Percentiles rank a stretch among this genome's conserved stretches.
These are phyloP conservation scores for Hyposoter didymator DNA, from an alignment of 2,888 invertebrate genomes.

Conservation along the genomic window DNA sequence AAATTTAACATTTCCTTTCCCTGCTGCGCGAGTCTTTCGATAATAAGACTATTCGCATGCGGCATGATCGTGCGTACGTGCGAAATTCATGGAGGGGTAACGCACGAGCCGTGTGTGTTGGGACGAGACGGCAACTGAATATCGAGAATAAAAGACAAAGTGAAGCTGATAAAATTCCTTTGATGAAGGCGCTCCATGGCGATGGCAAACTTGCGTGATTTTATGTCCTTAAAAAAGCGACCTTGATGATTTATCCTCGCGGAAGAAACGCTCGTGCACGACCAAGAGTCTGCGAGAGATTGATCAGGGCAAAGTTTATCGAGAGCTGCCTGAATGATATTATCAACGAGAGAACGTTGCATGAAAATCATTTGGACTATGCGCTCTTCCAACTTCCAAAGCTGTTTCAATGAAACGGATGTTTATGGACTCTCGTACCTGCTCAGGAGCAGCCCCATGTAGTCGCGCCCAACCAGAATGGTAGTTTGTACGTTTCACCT, in stretches of 20 bases:
- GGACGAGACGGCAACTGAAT: slow-evolving; percentile 36
- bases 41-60: slow-evolving; percentile 72
- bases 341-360: slow-evolving; percentile 17
- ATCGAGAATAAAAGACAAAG: slow-evolving; percentile 68
- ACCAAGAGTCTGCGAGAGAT: neutral
- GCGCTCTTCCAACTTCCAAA: neutral
- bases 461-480: slow-evolving; percentile 39
- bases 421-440: slow-evolving; percentile 7
- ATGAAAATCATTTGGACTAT: slow-evolving; percentile 28
- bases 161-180: slow-evolving; percentile 63
- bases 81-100: slow-evolving; percentile 56
- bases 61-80: slow-evolving; percentile 66
- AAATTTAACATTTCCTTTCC: slow-evolving; percentile 48
- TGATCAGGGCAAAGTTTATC: neutral
- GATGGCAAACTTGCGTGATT: slow-evolving; percentile 36
- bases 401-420: slow-evolving; percentile 14
- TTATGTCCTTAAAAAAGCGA: neutral
- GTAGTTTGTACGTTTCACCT: slow-evolving; percentile 58
- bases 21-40: slow-evolving; percentile 47
- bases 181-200: slow-evolving; percentile 60
- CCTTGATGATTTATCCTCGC: slow-evolving; percentile 40
- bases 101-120: slow-evolving; percentile 44
- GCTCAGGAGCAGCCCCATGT: neutral
- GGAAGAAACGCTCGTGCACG: neutral
- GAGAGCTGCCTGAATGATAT: slow-evolving; percentile 6